phyloP scores from a whole-genome alignment of 2,797 vertebrate genomes.

The Chanos chanos region DNA sequence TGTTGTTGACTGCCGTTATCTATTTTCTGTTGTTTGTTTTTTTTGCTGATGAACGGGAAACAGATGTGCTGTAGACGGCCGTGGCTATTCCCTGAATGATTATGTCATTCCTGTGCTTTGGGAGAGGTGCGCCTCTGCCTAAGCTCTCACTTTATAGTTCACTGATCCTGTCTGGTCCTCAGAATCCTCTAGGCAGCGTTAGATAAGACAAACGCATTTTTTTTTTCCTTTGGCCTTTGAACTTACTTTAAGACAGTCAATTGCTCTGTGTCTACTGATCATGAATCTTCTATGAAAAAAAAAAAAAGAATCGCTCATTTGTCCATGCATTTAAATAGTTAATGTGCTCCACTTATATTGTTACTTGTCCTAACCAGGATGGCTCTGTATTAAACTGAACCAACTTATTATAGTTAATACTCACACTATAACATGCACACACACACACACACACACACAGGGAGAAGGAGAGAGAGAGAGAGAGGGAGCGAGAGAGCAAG shows the following conservation, averaged over 20 bases:
- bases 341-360: too few relatives aligned
- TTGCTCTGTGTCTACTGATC: not conserved
- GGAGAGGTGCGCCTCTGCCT: not conserved
- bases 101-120: not conserved
- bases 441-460: not conserved
- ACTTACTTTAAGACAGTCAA: too few relatives aligned
- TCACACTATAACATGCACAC: not conserved
- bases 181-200: constrained; percentile 4
- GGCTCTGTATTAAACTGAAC: too few relatives aligned
- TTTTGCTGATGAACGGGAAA: not conserved
- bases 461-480: not conserved
- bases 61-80: not conserved
- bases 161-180: not conserved
- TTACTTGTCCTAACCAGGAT: too few relatives aligned
- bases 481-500: too few relatives aligned
- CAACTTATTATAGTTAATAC: too few relatives aligned
- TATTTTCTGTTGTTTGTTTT: not conserved
- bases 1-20: not conserved
- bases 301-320: not conserved
- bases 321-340: too few relatives aligned
- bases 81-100: not conserved
- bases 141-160: constrained; percentile 2
- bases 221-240: not conserved
- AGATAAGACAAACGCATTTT: constrained; percentile 7
- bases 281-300: not conserved